Percentiles rank a stretch among this genome's conserved stretches.
Conservation (phyloP, 2,113 vertebrate species). For the Callaeas wilsoni region DNA sequence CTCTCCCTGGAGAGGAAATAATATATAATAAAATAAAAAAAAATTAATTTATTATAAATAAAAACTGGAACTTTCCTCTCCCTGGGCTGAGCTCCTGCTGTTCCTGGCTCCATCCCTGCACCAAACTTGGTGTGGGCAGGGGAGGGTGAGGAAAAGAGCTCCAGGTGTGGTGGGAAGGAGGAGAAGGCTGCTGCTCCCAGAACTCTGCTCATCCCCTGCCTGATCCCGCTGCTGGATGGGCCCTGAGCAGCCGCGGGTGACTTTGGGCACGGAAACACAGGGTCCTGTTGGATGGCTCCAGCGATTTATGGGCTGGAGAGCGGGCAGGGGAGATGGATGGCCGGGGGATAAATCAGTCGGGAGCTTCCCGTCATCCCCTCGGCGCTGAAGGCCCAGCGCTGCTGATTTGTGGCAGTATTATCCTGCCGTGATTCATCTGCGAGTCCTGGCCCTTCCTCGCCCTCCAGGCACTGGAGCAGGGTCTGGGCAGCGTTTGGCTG, state of each 20-base stretch:
- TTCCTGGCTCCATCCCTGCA: neutral
- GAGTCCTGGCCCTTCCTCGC: fast-evolving
- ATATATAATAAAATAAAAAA: too few species aligned
- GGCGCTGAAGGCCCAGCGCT: neutral
- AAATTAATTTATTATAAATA: too few species aligned
- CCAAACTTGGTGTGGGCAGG: fast-evolving
- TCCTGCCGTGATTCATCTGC: neutral
- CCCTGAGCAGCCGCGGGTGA: neutral
- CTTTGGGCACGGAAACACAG: neutral
- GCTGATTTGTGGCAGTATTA: neutral
- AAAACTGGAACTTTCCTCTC: neutral
- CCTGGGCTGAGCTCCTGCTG: neutral
- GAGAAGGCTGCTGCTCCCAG: neutral
- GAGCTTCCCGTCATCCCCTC: neutral
- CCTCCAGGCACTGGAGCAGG: neutral
- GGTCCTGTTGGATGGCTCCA: neutral
- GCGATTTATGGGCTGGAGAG: neutral
- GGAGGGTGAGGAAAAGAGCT: neutral
- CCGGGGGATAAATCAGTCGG: neutral
- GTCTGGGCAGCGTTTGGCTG: fast-evolving
- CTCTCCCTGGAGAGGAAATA: too few species aligned
- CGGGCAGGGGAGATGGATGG: neutral
- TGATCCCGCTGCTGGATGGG: neutral
- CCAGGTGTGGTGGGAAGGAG: neutral
- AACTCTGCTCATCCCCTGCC: neutral